A percentile compares a stretch with the other conserved stretches of the same genome.
phyloP scores from a whole-genome alignment of 2,888 invertebrate species.

The Globia sparganii region DNA sequence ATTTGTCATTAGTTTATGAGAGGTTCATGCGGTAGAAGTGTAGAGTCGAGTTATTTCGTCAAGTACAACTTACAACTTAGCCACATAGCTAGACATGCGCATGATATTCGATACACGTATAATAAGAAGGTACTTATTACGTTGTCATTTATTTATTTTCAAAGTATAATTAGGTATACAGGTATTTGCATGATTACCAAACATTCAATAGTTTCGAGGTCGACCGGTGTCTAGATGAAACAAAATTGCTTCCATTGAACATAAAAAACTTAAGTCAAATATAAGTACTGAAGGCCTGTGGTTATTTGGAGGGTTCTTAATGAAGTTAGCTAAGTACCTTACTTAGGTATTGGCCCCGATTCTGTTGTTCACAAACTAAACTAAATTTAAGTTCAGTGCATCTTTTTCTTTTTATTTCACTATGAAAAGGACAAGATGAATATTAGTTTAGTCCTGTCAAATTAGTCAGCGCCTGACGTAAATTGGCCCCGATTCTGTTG shows the following conservation, averaged over 20 bases:
- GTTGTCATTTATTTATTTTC: conserved; percentile 1
- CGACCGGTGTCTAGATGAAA: conserved; percentile 17
- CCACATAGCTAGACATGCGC: background rate
- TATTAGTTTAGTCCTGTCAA: no score
- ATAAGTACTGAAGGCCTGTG: no score
- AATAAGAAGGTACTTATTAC: background rate
- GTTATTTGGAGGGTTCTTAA: background rate
- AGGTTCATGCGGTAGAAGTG: background rate
- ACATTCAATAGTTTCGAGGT: conserved; percentile 22
- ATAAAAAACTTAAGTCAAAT: background rate
- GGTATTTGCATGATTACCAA: conserved; percentile 17
- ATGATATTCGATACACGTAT: background rate
- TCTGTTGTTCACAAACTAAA: no score
- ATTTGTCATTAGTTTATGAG: conserved; percentile 6
- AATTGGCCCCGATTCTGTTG: no score
- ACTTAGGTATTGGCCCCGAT: no score
- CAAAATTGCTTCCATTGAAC: conserved; percentile 8
- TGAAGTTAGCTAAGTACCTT: background rate
- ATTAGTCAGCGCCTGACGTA: no score
- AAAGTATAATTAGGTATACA: background rate
- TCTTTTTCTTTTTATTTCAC: no score
- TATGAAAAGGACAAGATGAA: no score
- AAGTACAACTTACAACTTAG: background rate
- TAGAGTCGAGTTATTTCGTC: conserved; percentile 8
- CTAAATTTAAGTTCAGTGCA: no score